Conservation (phyloP, 2,888 invertebrate genomes). For the Aelia acuminata region DNA sequence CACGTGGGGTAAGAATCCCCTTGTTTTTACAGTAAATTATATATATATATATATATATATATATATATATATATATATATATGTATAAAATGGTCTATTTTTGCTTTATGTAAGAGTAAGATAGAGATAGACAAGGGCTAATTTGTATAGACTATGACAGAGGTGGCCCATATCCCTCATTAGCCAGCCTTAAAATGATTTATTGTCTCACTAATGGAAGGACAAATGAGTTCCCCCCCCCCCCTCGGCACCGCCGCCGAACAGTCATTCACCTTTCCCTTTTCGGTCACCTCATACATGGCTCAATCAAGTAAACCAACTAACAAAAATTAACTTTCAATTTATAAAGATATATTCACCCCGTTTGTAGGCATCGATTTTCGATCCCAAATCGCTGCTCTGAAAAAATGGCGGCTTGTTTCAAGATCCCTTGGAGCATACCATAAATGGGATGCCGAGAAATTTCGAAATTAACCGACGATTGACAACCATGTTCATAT, state of each 20-base stretch:
- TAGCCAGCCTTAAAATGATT: neutral
- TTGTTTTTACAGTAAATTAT: no score
- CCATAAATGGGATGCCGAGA: no score
- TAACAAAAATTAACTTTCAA: neutral
- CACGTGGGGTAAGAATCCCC: no score
- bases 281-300: neutral
- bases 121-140: neutral
- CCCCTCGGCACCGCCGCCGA: neutral
- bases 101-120: no score
- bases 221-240: neutral
- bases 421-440: no score
- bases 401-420: no score
- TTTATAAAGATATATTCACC: neutral
- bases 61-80: no score
- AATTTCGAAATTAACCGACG: no score
- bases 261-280: neutral
- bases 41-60: no score
- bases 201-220: neutral
- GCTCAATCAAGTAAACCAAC: neutral
- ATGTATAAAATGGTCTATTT: no score
- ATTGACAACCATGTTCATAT: no score
- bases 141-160: neutral
- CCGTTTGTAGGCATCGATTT: neutral
- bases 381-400: no score
- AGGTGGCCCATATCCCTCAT: conserved; percentile 6